Conservation (phyloP, 37 sponge, comb jelly and placozoan genomes). For the Tethya wilhelma region DNA sequence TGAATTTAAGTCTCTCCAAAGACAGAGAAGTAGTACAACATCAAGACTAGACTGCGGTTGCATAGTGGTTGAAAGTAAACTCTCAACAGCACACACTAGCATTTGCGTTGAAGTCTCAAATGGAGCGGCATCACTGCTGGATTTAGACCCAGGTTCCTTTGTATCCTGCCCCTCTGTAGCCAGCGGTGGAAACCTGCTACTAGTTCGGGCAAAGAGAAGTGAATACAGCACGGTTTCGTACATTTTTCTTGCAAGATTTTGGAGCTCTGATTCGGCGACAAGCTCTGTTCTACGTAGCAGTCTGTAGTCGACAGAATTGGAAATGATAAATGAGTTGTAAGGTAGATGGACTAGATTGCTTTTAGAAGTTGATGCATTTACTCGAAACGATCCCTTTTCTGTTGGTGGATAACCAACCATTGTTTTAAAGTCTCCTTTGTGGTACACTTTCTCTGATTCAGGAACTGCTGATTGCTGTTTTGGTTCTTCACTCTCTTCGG, state of each 20-base stretch:
- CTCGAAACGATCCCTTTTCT: not conserved
- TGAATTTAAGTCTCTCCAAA: conserved; percentile 30
- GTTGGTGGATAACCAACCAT: not conserved
- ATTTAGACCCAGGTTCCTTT: not conserved
- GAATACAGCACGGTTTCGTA: conserved; percentile 41
- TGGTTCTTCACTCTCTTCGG: too few species aligned
- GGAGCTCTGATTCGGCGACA: conserved; percentile 53
- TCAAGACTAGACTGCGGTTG: not conserved
- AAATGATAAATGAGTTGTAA: conserved; percentile 63
- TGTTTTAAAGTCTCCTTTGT: not conserved
- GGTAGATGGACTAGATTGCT: conserved; percentile 7
- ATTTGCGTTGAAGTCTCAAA: not conserved
- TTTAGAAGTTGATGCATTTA: too few species aligned
- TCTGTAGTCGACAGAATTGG: conserved; percentile 45
- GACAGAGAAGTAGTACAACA: conserved; percentile 3
- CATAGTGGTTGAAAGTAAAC: not conserved
- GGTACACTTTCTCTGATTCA: too few species aligned
- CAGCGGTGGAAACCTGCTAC: not conserved
- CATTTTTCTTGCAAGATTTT: conserved; percentile 16
- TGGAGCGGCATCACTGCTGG: not conserved
- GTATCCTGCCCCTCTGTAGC: not conserved
- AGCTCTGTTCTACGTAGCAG: conserved; percentile 7
- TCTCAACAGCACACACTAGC: conserved; percentile 12
- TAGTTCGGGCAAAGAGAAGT: conserved; percentile 30
- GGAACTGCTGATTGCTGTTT: too few species aligned